Conservation (phyloP, 2,113 vertebrate genomes). For the Saguinus midas region DNA sequence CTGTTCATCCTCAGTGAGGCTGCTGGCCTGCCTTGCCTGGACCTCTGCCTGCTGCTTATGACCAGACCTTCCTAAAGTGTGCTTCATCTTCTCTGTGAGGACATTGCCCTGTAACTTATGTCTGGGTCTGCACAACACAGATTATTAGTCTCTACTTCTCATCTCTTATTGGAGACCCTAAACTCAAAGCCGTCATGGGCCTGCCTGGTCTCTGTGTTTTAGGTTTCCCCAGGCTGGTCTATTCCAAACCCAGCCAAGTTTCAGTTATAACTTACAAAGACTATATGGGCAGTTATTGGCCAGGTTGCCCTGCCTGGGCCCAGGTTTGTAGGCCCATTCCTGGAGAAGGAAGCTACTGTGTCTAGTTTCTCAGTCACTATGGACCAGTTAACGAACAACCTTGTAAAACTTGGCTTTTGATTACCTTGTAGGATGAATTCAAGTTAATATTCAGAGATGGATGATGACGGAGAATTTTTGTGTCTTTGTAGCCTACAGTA, state of each 20-base stretch:
- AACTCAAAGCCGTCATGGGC: neutral
- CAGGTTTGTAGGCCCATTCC: neutral
- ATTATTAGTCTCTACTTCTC: neutral
- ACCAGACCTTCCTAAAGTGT: neutral
- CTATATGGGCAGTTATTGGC: neutral
- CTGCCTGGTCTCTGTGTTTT: neutral
- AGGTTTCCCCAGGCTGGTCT: neutral
- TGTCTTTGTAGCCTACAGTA: neutral
- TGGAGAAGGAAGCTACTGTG: neutral
- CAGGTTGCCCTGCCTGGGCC: neutral
- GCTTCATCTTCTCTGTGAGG: neutral
- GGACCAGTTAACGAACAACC: neutral
- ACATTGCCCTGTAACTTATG: neutral
- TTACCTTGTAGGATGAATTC: neutral
- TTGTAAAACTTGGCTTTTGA: neutral
- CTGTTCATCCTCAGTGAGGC: neutral
- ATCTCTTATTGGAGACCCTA: neutral
- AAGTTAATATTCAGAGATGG: conserved; percentile 8
- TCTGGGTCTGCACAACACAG: neutral
- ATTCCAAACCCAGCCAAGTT: neutral
- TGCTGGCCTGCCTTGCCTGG: neutral
- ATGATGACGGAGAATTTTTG: neutral
- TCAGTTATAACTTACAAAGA: neutral
- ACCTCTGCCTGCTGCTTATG: neutral
- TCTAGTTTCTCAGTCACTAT: neutral